Percentiles rank a stretch among this genome's conserved stretches.
Conservation (phyloP, 2,888 invertebrate genomes). For the Lasioglossum malachurum region DNA sequence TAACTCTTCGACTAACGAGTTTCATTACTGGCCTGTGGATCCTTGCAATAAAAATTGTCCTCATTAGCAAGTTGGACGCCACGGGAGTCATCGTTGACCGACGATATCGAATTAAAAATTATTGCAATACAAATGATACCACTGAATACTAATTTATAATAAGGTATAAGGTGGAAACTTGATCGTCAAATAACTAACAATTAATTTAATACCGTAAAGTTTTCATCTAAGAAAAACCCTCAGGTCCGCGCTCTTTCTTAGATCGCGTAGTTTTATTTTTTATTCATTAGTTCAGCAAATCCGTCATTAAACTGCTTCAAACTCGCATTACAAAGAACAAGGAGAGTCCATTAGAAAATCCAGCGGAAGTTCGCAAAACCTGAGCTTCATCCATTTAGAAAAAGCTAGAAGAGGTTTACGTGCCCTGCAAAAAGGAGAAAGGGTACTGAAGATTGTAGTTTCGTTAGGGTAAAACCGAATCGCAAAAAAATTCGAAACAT, state of each 20-base stretch:
- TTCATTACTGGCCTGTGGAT: not conserved
- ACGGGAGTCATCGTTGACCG: too few species aligned
- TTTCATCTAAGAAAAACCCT: too few species aligned
- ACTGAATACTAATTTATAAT: too few species aligned
- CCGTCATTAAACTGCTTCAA: not conserved
- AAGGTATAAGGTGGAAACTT: too few species aligned
- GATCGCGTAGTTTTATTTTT: too few species aligned
- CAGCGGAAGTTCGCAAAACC: not conserved
- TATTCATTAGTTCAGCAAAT: not conserved
- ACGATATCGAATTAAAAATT: too few species aligned
- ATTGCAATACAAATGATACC: too few species aligned
- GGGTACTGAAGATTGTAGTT: not conserved
- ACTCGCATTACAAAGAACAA: not conserved
- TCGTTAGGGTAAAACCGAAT: constrained; percentile 2
- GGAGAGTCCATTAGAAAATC: not conserved
- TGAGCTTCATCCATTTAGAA: not conserved
- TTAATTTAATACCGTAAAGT: too few species aligned
- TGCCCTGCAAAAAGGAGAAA: not conserved
- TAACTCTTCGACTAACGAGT: not conserved
- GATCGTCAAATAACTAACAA: too few species aligned
- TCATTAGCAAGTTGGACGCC: not conserved
- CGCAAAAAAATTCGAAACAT: constrained; percentile 31
- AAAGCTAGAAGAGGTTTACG: not conserved
- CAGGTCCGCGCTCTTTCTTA: too few species aligned
- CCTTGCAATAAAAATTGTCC: not conserved